Percentiles rank a stretch among this genome's conserved stretches.
phyloP scores from a whole-genome alignment of 2,113 vertebrate genomes.

The Coryphaenoides rupestris region DNA sequence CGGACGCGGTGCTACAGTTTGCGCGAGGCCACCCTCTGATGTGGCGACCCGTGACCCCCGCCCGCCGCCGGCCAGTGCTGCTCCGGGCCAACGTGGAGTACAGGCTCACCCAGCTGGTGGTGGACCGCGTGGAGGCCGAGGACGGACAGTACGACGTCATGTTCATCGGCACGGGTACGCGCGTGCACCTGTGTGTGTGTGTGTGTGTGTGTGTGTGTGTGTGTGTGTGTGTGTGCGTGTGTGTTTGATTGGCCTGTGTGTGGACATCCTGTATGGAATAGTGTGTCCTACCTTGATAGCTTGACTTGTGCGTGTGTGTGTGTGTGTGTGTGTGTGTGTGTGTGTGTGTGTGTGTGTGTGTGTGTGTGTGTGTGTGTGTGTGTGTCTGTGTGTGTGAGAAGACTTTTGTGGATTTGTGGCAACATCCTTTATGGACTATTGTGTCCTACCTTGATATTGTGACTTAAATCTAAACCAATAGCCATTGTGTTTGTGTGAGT shows the following conservation, averaged over 20 bases:
- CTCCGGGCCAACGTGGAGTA: constrained; percentile 81
- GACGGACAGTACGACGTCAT: too few species aligned
- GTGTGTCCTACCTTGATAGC: too few species aligned
- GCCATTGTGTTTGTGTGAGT: constrained; percentile 4
- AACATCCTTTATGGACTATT: constrained; percentile 33
- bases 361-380: background rate
- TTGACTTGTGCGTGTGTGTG: constrained; percentile 1
- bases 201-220: constrained; percentile 1
- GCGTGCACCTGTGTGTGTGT: too few species aligned
- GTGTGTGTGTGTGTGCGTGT: background rate
- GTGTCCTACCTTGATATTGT: too few species aligned
- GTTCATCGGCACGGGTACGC: constrained; percentile 98
- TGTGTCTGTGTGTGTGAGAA: constrained; percentile 9
- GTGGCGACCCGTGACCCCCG: constrained; percentile 84
- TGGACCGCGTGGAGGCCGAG: constrained; percentile 86
- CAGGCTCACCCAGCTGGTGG: constrained; percentile 83
- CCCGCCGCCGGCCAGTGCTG: constrained; percentile 81
- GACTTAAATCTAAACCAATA: too few species aligned
- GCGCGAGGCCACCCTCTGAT: constrained; percentile 90
- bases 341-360: background rate
- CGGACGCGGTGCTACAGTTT: constrained; percentile 91
- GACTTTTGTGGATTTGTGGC: constrained; percentile 25
- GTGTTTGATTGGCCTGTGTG: background rate
- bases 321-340: background rate
- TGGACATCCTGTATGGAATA: too few species aligned